phyloP scores from a whole-genome alignment of 1,140 invertebrate species.

The Zaprionus vittiger region DNA sequence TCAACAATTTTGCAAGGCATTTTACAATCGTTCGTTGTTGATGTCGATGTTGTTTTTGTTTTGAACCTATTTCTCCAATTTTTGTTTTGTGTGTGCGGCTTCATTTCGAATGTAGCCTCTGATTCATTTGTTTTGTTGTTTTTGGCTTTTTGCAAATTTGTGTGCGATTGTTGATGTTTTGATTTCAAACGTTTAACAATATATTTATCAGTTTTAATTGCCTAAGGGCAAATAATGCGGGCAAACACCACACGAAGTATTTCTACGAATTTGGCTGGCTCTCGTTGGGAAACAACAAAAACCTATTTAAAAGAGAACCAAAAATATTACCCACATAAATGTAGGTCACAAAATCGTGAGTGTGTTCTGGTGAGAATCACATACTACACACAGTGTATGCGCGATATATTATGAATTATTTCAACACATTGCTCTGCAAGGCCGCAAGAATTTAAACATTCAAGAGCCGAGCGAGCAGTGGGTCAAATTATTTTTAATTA shows the following conservation, averaged over 20 bases:
- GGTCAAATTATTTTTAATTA: slow-evolving; percentile 43
- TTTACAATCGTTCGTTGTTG: slow-evolving; percentile 39
- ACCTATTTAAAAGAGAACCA: slow-evolving; percentile 2
- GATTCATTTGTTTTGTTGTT: slow-evolving; percentile 38
- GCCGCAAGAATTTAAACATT: slow-evolving; percentile 15
- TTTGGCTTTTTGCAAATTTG: slow-evolving; percentile 8
- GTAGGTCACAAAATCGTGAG: slow-evolving; percentile 6
- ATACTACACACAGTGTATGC: background rate
- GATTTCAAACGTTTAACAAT: slow-evolving; percentile 60
- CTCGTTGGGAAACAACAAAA: background rate
- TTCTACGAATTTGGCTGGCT: slow-evolving; percentile 23
- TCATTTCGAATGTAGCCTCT: slow-evolving; percentile 19
- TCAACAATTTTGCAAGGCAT: slow-evolving; percentile 44
- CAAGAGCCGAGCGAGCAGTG: background rate
- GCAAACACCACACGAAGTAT: background rate
- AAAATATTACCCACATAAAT: slow-evolving; percentile 14
- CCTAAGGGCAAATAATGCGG: slow-evolving; percentile 1
- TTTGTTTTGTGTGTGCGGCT: slow-evolving; percentile 13
- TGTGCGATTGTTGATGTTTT: slow-evolving; percentile 31
- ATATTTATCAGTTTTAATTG: slow-evolving; percentile 67
- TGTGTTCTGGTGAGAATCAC: background rate
- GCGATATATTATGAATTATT: slow-evolving; percentile 14
- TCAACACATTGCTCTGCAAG: background rate
- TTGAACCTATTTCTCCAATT: slow-evolving; percentile 19
- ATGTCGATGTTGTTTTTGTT: background rate